A percentile compares a stretch with the other conserved stretches of the same genome.
phyloP scores from a whole-genome alignment of 2,797 vertebrate genomes.

The Sebastes hubbsi region DNA sequence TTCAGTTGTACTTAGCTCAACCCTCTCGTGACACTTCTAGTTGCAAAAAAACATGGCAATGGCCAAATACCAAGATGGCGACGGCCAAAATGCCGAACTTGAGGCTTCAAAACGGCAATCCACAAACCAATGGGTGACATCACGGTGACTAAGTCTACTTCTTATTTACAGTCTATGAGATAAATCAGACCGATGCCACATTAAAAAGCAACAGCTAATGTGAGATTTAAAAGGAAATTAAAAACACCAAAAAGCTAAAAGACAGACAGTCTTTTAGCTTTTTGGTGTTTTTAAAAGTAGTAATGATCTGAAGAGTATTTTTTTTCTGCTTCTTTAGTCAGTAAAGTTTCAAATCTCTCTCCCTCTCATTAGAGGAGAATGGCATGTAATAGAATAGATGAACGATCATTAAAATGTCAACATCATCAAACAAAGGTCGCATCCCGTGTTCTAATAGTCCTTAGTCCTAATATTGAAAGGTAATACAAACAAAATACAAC shows the following conservation, averaged over 20 bases:
- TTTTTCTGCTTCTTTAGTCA: neutral
- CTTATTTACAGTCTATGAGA: too few species aligned
- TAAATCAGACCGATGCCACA: neutral
- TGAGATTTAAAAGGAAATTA: neutral
- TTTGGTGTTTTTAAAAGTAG: neutral
- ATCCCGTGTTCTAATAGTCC: neutral
- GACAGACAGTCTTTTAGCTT: too few species aligned
- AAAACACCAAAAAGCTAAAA: neutral
- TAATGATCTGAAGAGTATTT: neutral
- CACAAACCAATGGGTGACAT: too few species aligned
- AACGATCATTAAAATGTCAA: neutral
- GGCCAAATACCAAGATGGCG: too few species aligned
- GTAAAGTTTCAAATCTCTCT: neutral
- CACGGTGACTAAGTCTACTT: fast-evolving
- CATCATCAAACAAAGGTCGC: neutral
- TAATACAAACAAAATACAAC: neutral
- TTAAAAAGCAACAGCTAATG: neutral
- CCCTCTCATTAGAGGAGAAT: neutral
- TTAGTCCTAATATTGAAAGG: neutral
- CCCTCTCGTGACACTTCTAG: too few species aligned
- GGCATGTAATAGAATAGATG: neutral
- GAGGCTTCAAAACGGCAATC: too few species aligned
- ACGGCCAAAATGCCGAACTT: too few species aligned
- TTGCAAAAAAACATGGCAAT: too few species aligned
- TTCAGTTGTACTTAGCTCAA: too few species aligned